A percentile compares a stretch with the other conserved stretches of the same genome.
These are phyloP conservation scores for Chanos chanos DNA, from an alignment of 2,797 vertebrate species.

Conservation along the genomic window DNA sequence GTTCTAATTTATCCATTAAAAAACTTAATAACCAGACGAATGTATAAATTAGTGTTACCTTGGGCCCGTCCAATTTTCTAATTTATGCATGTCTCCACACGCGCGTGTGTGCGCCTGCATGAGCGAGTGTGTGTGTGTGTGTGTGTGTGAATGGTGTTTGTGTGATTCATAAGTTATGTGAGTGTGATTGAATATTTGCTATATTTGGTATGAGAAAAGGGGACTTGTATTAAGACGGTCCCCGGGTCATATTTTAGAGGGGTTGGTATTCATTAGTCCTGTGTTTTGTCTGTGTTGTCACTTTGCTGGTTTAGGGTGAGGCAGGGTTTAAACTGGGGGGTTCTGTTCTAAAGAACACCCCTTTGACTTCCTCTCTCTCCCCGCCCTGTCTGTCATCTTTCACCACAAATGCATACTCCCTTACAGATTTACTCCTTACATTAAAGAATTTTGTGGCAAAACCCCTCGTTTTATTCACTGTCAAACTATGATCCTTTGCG, in stretches of 20 bases:
- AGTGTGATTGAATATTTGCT: conserved; percentile 32
- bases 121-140: not conserved
- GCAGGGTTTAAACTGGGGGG: conserved; percentile 45
- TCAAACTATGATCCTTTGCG: no score
- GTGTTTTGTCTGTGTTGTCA: conserved; percentile 61
- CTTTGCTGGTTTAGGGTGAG: conserved; percentile 53
- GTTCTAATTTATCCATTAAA: not conserved
- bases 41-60: no score
- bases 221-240: conserved; percentile 33
- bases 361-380: conserved; percentile 33
- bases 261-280: conserved; percentile 49
- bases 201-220: conserved; percentile 50
- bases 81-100: no score
- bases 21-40: no score
- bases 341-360: conserved; percentile 42
- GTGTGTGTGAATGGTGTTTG: not conserved
- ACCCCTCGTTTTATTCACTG: no score
- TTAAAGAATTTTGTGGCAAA: no score
- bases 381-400: conserved; percentile 27
- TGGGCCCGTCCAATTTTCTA: no score
- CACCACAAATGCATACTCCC: conserved; percentile 24
- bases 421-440: conserved; percentile 18
- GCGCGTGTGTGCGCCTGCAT: no score
- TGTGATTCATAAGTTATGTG: not conserved
- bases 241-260: conserved; percentile 44